Evolutionary conservation across 2,888 invertebrate species (phyloP).

Genomic region (Conchocele bisecta): DNA sequence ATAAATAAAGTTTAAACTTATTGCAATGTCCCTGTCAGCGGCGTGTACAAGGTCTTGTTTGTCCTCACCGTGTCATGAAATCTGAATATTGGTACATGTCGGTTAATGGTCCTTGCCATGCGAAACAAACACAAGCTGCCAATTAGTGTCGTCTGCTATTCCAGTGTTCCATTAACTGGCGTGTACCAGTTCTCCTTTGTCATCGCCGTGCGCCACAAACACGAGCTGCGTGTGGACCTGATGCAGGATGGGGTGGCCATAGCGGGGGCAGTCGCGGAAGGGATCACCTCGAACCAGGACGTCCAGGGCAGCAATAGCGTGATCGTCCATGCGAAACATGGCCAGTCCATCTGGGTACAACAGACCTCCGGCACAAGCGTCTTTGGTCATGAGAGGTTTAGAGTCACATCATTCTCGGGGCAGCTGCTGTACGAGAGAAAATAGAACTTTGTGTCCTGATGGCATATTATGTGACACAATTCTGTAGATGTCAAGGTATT

Average conservation of each 20-base stretch:
- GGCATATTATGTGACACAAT: too few relatives aligned
- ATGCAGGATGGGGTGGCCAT: not conserved
- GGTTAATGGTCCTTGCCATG: too few relatives aligned
- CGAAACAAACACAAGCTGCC: too few relatives aligned
- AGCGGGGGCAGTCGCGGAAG: constrained; percentile 3
- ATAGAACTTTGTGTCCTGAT: too few relatives aligned
- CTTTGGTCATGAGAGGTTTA: not conserved
- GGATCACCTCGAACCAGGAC: not conserved
- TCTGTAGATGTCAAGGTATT: too few relatives aligned
- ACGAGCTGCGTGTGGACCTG: constrained; percentile 2
- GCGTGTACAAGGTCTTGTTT: too few relatives aligned
- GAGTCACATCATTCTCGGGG: constrained; percentile 1
- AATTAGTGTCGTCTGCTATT: too few relatives aligned
- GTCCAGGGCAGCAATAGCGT: constrained; percentile 5
- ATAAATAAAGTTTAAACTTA: too few relatives aligned
- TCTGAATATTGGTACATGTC: too few relatives aligned
- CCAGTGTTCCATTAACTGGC: not conserved
- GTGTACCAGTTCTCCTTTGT: constrained; percentile 7
- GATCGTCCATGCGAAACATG: not conserved
- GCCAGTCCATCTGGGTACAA: not conserved
- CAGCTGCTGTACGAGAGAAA: constrained; percentile 1
- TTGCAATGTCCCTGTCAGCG: too few relatives aligned
- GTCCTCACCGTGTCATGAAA: too few relatives aligned
- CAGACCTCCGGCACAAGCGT: not conserved
- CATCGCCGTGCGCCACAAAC: not conserved